Evolutionary conservation across 2,797 vertebrate species (phyloP), one percentile per base, ranked within the genome.

Genomic region (Crypturellus tataupa): DNA sequence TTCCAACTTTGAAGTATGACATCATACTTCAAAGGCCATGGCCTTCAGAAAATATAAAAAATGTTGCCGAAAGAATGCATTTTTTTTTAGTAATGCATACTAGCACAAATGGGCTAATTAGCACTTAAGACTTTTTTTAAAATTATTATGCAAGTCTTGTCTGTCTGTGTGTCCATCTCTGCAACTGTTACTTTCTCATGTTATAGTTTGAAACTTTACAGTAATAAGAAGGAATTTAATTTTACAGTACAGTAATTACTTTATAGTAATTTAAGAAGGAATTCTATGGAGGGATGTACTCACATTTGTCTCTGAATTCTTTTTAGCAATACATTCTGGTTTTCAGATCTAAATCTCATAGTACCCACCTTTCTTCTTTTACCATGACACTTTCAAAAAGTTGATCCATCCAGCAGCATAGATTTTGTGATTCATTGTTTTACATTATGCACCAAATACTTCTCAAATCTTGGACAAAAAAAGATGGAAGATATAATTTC

Each of bases 1-100:
- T 65, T 79, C 77, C 80, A 0, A 69, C 90, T 55, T 90, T 93
- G 85, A 86, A 69, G 76, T 91, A 17, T 85, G 88, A 76, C 81
- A 6, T 62, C 47, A 4, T 14, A 11, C 13, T 4, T 31, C 53
- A 20, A 44, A 47, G 37, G 37, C 37, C 67, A 1, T 53, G 44
- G 12, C 27, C 67, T 93, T 73, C 87, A 75, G 69, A 92, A 56
- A 67, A 86, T 27, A 31, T 42, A 44, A 35, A 35, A 60, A 46
- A 49, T n/a, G 9, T 53, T 6, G 9, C 69, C 27, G 39, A 77
- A 70, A 42, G 67, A 73, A 78, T 39, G 60, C 55, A 1, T 84
- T 42, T 76, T 27, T 11, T 17, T 3, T 33, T 44, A 39, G 55
- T 76, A 71, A 62, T 15, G 42, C 5, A 0, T 27, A 37, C 75